Base-by-base conservation (phyloP, 1,140 invertebrate genomes). In the Ylistrum balloti region DNA sequence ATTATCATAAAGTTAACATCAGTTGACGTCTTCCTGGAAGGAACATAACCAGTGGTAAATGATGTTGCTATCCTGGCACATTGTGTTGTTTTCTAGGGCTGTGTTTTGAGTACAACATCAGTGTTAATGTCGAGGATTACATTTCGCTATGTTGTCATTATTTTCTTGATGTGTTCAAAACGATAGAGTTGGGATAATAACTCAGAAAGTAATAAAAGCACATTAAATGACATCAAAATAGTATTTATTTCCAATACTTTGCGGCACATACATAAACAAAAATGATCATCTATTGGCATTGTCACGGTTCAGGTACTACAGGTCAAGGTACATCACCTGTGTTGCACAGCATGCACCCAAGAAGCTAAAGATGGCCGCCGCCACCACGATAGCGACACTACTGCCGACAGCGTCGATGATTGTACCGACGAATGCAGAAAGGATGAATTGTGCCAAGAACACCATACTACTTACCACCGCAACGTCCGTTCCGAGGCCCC, bases 401-500 rank as follows among this genome's bases (percentile, higher is more conserved):
- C 98, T 98, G 0, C 97, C 97, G 0, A 97, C 95, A 0, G 97
- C 92, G 85, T 97, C 97, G 0, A 99, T 98, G 86, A 99, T 98
- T 9, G 97, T 97, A 0, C 99, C 99, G 97, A 99, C 98, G 92
- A 97, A 97, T 85, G 98, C 97, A 0, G 98, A 99, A 3, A 99
- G 96, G 15, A 98, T 96, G 93, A 99, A 98, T 96, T 99, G 99
- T 0, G 98, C 99, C 74, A 99, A 97, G 96, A 99, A 99, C 0
- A 99, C 98, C 98, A 99, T 99, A 93, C 98, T 98, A 92, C 98
- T 98, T 33, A 99, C 98, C 89, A 99, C 97, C 0, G 98, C 98
- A 0, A 99, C 97, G 95, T 99, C 99, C 0, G 99, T 99, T 0
- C 99, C 99, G 13, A 99, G 96, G 0, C 99, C 99, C 20, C 99